phyloP scores from a whole-genome alignment of 2,888 invertebrate genomes.

The Encarsia formosa region DNA sequence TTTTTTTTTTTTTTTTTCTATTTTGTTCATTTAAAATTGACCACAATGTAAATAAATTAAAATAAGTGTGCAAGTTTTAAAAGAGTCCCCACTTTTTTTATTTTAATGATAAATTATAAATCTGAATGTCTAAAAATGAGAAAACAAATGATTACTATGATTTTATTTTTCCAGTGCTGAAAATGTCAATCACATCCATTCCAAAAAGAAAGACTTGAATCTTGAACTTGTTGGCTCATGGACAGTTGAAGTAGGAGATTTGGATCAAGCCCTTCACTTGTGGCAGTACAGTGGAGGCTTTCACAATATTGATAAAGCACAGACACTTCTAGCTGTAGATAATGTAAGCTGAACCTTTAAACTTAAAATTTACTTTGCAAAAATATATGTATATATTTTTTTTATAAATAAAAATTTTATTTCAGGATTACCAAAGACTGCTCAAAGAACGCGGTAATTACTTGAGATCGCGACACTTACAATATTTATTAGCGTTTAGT shows the following conservation, averaged over 20 bases:
- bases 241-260: constrained; percentile 93
- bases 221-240: constrained; percentile 92
- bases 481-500: constrained; percentile 92
- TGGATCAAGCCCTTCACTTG: constrained; percentile 94
- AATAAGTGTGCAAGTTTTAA: constrained; percentile 5
- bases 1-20: constrained; percentile 11
- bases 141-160: background rate
- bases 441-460: constrained; percentile 73
- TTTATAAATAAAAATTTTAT: constrained; percentile 21
- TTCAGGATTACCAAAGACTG: constrained; percentile 67
- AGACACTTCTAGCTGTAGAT: constrained; percentile 65
- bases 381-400: background rate
- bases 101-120: background rate
- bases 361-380: too few species aligned
- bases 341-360: constrained; percentile 53
- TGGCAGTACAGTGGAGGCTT: constrained; percentile 95
- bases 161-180: constrained; percentile 61
- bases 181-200: constrained; percentile 71
- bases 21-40: constrained; percentile 6
- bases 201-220: constrained; percentile 68
- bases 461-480: constrained; percentile 82
- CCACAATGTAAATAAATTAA: constrained; percentile 11
- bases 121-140: background rate
- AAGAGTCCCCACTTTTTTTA: background rate
- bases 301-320: constrained; percentile 76